phyloP scores from a whole-genome alignment of 2,797 vertebrate genomes.

The Clarias platycephalus region DNA sequence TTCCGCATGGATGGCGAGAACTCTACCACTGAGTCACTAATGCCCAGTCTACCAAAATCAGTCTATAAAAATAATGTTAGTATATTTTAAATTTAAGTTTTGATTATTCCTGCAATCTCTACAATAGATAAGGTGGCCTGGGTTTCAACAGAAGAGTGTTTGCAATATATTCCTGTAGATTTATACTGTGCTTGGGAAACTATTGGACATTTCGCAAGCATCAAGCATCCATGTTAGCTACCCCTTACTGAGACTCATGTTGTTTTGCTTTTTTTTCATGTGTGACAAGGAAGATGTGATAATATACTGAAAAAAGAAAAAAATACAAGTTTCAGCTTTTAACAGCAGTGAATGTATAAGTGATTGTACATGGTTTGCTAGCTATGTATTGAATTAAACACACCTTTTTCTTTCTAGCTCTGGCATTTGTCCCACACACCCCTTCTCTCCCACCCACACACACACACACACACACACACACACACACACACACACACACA shows the following conservation, averaged over 20 bases:
- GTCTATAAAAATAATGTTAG: neutral
- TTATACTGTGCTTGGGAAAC: neutral
- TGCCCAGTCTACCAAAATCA: neutral
- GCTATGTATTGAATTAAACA: slow-evolving; percentile 20
- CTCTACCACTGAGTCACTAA: too few species aligned
- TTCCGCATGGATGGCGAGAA: too few species aligned
- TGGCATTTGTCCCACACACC: neutral
- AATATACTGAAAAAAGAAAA: slow-evolving; percentile 5
- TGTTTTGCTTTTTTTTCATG: neutral
- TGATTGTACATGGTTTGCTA: slow-evolving; percentile 27
- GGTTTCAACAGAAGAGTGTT: neutral
- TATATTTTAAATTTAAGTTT: neutral
- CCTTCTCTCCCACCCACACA: neutral
- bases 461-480: neutral
- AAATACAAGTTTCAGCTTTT: slow-evolving; percentile 4
- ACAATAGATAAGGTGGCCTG: neutral
- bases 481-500: neutral
- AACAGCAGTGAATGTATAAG: slow-evolving; percentile 33
- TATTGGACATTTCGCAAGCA: neutral
- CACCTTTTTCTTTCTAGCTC: slow-evolving; percentile 18
- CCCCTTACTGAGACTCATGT: neutral
- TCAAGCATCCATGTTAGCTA: neutral
- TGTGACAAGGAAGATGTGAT: slow-evolving; percentile 1
- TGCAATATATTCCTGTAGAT: neutral
- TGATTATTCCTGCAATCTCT: neutral